Evolutionary conservation across 2,797 vertebrate species (phyloP).

Genomic region (Mico argentatus): DNA sequence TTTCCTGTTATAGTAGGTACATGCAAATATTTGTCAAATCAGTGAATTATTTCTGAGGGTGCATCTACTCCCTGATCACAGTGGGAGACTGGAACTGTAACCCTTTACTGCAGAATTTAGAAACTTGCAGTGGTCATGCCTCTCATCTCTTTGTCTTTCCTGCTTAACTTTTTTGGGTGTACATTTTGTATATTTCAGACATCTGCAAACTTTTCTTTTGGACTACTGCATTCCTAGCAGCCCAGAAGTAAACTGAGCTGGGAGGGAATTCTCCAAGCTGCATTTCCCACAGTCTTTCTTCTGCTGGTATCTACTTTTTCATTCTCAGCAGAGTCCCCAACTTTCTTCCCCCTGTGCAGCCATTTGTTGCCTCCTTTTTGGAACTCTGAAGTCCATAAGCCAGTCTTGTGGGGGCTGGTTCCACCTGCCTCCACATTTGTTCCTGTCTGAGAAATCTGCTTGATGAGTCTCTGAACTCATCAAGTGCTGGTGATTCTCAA

Average conservation of each 20-base stretch:
- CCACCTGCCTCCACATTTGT: not conserved
- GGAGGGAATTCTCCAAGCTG: not conserved
- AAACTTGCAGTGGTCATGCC: accelerated
- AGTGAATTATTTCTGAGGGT: not conserved
- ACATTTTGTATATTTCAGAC: not conserved
- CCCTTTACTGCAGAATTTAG: not conserved
- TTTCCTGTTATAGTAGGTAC: not conserved
- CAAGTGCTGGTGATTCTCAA: not conserved
- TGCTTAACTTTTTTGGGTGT: not conserved
- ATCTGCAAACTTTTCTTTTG: not conserved
- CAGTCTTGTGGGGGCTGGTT: not conserved
- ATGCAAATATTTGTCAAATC: not conserved
- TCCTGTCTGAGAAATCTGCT: not conserved
- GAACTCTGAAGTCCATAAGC: not conserved
- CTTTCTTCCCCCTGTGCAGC: not conserved
- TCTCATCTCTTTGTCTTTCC: not conserved
- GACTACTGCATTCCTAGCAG: not conserved
- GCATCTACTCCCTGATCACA: not conserved
- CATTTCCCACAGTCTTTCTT: not conserved
- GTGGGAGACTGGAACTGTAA: not conserved
- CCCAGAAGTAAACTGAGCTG: not conserved
- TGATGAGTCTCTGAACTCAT: not conserved
- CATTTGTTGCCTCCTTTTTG: not conserved
- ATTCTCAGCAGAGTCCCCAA: not conserved
- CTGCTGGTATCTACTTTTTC: not conserved